These are phyloP conservation scores for Chrysemys picta DNA, from an alignment of 2,113 vertebrate species.

Conservation along the genomic window DNA sequence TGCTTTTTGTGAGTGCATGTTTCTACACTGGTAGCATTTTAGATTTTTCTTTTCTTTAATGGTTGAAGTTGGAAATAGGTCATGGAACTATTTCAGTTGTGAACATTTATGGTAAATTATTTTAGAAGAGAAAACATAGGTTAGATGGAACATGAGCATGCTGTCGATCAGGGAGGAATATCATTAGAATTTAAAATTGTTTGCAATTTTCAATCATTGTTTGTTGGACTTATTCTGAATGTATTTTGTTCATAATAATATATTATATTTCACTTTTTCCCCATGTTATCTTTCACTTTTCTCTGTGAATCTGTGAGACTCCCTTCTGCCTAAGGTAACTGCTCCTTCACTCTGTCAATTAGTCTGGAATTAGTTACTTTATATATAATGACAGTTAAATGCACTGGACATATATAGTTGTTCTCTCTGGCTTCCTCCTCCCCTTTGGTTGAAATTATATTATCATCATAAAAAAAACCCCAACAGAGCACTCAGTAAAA, in stretches of 20 bases:
- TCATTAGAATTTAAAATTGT: not conserved
- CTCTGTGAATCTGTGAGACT: not conserved
- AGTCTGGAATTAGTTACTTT: conserved; percentile 17
- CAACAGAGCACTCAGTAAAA: not conserved
- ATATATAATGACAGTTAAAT: conserved; percentile 23
- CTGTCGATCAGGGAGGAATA: not conserved
- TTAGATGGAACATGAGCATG: not conserved
- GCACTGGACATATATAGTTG: not conserved
- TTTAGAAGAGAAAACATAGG: not conserved
- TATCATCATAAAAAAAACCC: not conserved
- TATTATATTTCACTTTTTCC: not conserved
- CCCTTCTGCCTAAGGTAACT: conserved; percentile 25
- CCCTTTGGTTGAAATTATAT: not conserved
- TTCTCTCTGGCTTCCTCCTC: not conserved
- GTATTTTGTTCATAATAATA: not conserved
- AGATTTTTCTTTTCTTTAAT: not conserved
- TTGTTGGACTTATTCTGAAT: not conserved
- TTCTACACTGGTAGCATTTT: not conserved
- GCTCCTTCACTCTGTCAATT: conserved; percentile 43
- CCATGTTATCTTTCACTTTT: not conserved
- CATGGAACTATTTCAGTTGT: not conserved
- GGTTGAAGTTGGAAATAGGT: not conserved
- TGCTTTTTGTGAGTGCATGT: not conserved
- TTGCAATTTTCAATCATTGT: not conserved
- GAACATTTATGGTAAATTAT: not conserved